Base-by-base conservation (phyloP, 2,797 vertebrate species). In the Syndactyla subalaris region DNA sequence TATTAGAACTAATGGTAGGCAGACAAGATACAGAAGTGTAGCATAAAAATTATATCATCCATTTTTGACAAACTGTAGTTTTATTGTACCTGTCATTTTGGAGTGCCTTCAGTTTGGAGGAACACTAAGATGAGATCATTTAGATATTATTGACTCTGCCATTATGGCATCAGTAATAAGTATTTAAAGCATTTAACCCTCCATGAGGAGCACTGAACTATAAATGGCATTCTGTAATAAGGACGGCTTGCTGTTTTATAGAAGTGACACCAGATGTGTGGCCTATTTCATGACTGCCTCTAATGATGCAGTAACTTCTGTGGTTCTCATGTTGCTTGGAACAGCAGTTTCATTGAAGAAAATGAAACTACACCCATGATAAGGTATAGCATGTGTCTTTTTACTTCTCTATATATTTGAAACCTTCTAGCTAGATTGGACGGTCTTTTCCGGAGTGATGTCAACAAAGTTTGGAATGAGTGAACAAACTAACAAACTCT, bases 131-230 rank as follows among this genome's bases (percentile, higher is more conserved):
- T 85, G 89, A 97, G 93, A 92, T 92, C 72, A 87, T 95, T 96
- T 87, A 75, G 79, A 71, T 90, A 59, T 87, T 89, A 93, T 61
- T 96, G 95, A 95, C 95, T 97, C 81, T 67, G 34, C 19, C n/a
- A 55, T 91, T 89, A 74, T 85, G 78, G 75, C 66, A 91, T 96
- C 85, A 88, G 71, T 96, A 85, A 43, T 59, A 86, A 88, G 92
- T 95, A 96, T 96, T 95, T 94, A 93, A 72, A 72, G 70, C 67
- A 84, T 95, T 97, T 96, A 95, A 92, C 87, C 85, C 92, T 94
- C 85, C 93, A 93, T 58, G 84, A 96, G 92, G 79, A 91, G 61
- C 95, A 67, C 12, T 96, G 92, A 97, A 93, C 91, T 96, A 41
- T 92, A 97, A 97, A 93, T 88, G 87, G 46, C 59, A 94, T 93